Evolutionary conservation across 2,797 vertebrate species (phyloP).

Genomic region (Gadopsis marmoratus): DNA sequence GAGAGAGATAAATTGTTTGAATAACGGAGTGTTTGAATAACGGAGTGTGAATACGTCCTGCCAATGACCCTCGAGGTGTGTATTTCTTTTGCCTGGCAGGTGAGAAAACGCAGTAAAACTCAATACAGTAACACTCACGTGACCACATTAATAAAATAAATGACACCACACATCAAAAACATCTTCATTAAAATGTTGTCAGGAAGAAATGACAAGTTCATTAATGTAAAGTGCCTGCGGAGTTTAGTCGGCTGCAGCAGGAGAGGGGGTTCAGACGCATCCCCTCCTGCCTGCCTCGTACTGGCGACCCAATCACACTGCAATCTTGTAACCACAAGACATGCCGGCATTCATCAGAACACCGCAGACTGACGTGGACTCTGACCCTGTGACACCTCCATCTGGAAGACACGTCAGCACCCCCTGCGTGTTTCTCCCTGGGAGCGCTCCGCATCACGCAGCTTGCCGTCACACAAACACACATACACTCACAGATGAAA

Average conservation of each 20-base stretch:
- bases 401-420: conserved; percentile 67
- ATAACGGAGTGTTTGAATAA: conserved; percentile 36
- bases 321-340: conserved; percentile 68
- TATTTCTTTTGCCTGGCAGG: conserved; percentile 25
- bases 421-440: conserved; percentile 38
- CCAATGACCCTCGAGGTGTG: conserved; percentile 21
- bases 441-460: conserved; percentile 48
- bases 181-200: conserved; percentile 65
- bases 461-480: conserved; percentile 31
- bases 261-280: conserved; percentile 37
- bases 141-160: conserved; percentile 52
- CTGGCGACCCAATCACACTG: conserved; percentile 52
- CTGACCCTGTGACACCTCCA: conserved; percentile 77
- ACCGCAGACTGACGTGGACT: conserved; percentile 71
- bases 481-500: not conserved
- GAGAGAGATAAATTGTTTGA: conserved; percentile 38
- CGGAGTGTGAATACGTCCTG: conserved; percentile 25
- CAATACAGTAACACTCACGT: conserved; percentile 15
- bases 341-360: conserved; percentile 75
- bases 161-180: conserved; percentile 47
- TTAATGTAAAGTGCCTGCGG: conserved; percentile 74
- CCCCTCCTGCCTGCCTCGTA: conserved; percentile 53
- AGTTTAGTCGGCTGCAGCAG: conserved; percentile 48
- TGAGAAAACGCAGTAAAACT: conserved; percentile 41
- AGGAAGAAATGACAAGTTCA: conserved; percentile 70